These are phyloP conservation scores for Hipposideros larvatus DNA, from an alignment of 2,797 vertebrate genomes.

Conservation along the genomic window DNA sequence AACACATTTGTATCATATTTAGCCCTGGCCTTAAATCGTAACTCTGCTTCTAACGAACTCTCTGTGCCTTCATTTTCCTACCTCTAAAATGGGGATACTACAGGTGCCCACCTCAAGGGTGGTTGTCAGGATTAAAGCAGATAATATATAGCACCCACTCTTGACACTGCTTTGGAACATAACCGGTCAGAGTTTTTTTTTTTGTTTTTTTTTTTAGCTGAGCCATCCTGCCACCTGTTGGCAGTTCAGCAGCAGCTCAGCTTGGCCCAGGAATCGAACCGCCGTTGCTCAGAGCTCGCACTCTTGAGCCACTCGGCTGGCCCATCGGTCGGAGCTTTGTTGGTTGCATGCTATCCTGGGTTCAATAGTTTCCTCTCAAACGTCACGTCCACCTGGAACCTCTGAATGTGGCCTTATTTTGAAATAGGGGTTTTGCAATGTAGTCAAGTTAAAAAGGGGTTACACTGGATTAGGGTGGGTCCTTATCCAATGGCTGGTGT, in stretches of 20 bases:
- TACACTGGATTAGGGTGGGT: neutral
- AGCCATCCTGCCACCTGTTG: no score
- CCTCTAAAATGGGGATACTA: neutral
- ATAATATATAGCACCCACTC: neutral
- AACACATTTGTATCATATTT: neutral
- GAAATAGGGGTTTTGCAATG: neutral
- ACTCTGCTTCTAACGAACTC: neutral
- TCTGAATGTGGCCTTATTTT: neutral
- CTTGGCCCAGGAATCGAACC: no score
- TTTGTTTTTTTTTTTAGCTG: no score
- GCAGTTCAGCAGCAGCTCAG: no score
- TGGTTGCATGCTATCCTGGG: neutral
- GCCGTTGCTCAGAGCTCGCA: no score
- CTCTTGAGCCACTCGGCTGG: no score
- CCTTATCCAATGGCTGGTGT: neutral
- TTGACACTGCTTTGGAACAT: neutral
- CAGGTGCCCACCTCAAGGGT: neutral
- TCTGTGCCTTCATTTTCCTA: neutral
- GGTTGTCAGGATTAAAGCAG: constrained; percentile 6
- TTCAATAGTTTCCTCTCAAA: neutral
- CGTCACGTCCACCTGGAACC: neutral
- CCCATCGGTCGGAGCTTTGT: neutral
- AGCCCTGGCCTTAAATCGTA: neutral
- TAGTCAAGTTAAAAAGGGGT: constrained; percentile 3
- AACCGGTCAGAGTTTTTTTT: neutral